Percentiles rank a stretch among this genome's conserved stretches.
These are phyloP conservation scores for Physocephala rufipes DNA, from an alignment of 2,888 invertebrate genomes.

Conservation along the genomic window DNA sequence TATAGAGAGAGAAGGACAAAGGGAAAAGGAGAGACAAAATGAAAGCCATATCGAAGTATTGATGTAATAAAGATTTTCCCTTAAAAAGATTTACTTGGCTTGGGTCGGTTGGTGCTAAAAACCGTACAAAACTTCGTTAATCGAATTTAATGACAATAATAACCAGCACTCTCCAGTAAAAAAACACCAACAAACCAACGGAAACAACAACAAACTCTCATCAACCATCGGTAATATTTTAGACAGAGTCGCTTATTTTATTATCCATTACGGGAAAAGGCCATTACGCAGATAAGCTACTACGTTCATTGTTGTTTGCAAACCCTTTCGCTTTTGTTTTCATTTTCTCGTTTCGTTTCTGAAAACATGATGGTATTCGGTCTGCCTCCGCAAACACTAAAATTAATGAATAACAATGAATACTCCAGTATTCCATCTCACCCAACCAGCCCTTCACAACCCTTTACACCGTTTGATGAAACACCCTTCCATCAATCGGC, in stretches of 20 bases:
- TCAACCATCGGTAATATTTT: background rate
- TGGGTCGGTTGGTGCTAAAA: slow-evolving; percentile 4
- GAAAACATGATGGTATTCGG: slow-evolving; percentile 9
- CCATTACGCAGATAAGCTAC: slow-evolving; percentile 44
- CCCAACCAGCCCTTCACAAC: background rate
- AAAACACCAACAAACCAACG: too few relatives aligned
- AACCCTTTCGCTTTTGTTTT: slow-evolving; percentile 51
- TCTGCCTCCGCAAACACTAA: slow-evolving; percentile 55
- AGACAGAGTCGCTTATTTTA: slow-evolving; percentile 28
- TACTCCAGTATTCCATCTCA: background rate
- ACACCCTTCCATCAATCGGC: too few relatives aligned
- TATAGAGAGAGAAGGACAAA: slow-evolving; percentile 1
- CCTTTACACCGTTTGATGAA: background rate
- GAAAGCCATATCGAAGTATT: background rate
- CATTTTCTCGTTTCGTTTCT: background rate
- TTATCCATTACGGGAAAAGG: slow-evolving; percentile 14
- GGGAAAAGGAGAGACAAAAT: background rate
- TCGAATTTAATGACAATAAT: slow-evolving; percentile 34
- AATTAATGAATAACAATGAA: slow-evolving; percentile 62
- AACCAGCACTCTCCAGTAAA: too few relatives aligned
- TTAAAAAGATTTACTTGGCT: background rate
- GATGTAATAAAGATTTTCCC: background rate
- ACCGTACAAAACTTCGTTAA: slow-evolving; percentile 31
- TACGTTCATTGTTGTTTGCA: slow-evolving; percentile 45
- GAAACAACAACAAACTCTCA: slow-evolving; percentile 3